Evolutionary conservation across 2,113 vertebrate species (phyloP).

Genomic region (Beaufortia kweichowensis): DNA sequence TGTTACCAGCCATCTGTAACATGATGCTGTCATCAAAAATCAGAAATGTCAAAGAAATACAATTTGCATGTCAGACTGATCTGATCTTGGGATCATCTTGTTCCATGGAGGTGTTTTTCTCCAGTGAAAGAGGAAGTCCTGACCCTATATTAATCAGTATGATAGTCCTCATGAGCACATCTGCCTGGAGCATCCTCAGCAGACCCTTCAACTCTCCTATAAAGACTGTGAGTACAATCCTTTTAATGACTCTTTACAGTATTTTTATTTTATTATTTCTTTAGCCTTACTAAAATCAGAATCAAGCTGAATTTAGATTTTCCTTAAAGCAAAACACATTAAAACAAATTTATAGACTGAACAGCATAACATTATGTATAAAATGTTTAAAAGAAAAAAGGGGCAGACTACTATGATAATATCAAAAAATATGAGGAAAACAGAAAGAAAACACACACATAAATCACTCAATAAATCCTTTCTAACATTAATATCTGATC

Average conservation of each 20-base stretch:
- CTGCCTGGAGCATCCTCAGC: slow-evolving; percentile 16
- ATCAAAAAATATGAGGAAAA: too few species aligned
- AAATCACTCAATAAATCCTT: neutral
- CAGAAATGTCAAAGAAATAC: neutral
- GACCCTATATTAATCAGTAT: slow-evolving; percentile 31
- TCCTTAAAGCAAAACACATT: too few species aligned
- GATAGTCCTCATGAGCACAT: neutral
- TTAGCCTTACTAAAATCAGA: neutral
- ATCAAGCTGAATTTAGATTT: too few species aligned
- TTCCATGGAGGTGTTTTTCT: neutral
- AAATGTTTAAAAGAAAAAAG: too few species aligned
- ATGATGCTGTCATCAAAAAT: neutral
- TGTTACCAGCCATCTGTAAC: neutral
- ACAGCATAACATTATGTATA: too few species aligned
- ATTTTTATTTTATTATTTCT: neutral
- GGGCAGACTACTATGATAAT: too few species aligned
- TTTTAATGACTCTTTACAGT: neutral
- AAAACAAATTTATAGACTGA: too few species aligned
- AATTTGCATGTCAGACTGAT: slow-evolving; percentile 20
- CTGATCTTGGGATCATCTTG: slow-evolving; percentile 11
- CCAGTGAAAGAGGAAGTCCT: slow-evolving; percentile 33
- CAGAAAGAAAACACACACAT: too few species aligned
- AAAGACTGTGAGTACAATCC: slow-evolving; percentile 28
- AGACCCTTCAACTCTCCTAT: slow-evolving; percentile 10
- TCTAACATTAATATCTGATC: slow-evolving; percentile 1